Percentiles rank a stretch among this genome's conserved stretches.
These are phyloP conservation scores for Hermodice carunculata DNA, from an alignment of 2,888 invertebrate genomes.

Conservation along the genomic window DNA sequence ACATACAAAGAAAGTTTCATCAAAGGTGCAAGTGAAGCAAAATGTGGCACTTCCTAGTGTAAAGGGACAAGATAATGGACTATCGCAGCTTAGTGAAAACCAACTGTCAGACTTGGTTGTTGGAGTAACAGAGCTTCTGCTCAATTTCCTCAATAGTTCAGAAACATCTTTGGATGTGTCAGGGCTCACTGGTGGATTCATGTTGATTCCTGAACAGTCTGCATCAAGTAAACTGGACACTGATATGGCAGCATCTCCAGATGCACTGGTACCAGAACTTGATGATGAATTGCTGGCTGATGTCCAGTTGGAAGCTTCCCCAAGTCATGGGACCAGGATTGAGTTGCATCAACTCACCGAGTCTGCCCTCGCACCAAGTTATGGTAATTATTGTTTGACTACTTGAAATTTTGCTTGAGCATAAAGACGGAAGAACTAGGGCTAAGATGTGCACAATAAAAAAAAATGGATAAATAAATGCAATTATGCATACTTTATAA, in stretches of 20 bases:
- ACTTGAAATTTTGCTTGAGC: background rate
- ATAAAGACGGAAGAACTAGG: no score
- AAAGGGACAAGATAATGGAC: background rate
- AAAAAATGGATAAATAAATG: no score
- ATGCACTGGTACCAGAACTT: background rate
- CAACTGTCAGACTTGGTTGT: background rate
- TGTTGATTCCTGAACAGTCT: conserved; percentile 12
- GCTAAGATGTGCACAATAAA: no score
- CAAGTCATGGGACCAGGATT: conserved; percentile 5
- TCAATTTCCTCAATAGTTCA: background rate
- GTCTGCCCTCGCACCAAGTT: conserved; percentile 22
- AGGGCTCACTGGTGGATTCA: conserved; percentile 10
- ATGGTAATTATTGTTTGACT: conserved; percentile 21
- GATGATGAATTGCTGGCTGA: no score
- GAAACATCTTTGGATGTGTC: conserved; percentile 1
- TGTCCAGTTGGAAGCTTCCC: no score
- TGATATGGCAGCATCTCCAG: background rate
- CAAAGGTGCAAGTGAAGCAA: no score
- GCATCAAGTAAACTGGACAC: background rate
- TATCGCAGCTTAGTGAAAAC: background rate
- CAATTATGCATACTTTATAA: no score
- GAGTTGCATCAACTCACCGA: conserved; percentile 30
- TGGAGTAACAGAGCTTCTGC: conserved; percentile 4
- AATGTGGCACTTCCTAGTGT: background rate
- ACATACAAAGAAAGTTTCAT: background rate